Evolutionary conservation across 1,140 invertebrate genomes (phyloP), one percentile per base, ranked within the genome.

Genomic region (Dreissena rostriformis): DNA sequence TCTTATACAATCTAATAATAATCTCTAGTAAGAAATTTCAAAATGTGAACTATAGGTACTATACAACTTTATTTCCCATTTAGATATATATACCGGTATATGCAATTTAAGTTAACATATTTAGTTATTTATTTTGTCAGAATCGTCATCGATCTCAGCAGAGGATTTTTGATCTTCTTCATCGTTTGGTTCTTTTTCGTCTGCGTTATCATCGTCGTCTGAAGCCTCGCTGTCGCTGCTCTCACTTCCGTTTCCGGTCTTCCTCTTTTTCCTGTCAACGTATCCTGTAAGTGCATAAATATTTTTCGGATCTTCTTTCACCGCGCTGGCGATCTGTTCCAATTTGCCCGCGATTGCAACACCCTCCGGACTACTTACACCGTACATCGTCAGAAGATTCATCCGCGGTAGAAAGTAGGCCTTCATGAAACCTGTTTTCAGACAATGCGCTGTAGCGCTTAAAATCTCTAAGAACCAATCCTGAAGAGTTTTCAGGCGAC

Each of bases 281-380:
- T 76, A 76, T 19, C 61, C 74, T 52, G 74, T 76, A n/a, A 65
- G 65, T 15, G 39, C 1, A 51, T 66, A 76, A 28, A 76, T 76
- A 19, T 66, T 29, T 22, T 66, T 76, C 12, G 74, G 74, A 14
- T 76, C 24, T 11, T 28, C 6, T 66, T 28, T 57, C 2, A 61
- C 28, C 17, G 74, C 26, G 28, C 49, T 29, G 0, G 39, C 14
- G 10, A 76, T 49, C 14, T 76, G 57, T 19, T 51, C 28, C 22
- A 76, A 61, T 24, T 66, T 66, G 22, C 26, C 19, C 12, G 57
- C 26, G 22, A 39, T 61, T 29, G 57, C 14, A 2, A 6, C 63
- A 1, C 4, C 26, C 12, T 66, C 57, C 26, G 19, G n/a, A 15
- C 24, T 39, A 49, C 22, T 14, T 19, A 66, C 15, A 61, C 55